These are phyloP conservation scores for Pachycephala philippinensis DNA, from an alignment of 2,113 vertebrate genomes.

Conservation along the genomic window DNA sequence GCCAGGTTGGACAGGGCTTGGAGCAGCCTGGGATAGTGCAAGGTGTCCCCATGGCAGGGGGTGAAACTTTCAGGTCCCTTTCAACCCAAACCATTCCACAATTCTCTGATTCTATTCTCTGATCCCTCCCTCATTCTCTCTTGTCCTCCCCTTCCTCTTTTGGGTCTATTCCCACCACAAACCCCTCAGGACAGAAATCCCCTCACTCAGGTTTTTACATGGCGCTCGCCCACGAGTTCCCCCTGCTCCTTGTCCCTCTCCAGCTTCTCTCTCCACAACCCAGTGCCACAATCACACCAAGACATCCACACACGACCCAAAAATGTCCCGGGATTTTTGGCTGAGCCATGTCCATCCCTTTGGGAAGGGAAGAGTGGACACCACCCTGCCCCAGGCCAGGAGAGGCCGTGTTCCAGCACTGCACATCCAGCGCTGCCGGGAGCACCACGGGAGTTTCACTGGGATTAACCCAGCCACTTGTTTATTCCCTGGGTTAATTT, in stretches of 20 bases:
- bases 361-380: not conserved
- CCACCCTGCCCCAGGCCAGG: no score
- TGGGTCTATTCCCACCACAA: not conserved
- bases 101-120: not conserved
- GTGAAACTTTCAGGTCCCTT: not conserved
- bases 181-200: not conserved
- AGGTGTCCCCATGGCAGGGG: not conserved
- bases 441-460: not conserved
- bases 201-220: not conserved
- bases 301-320: not conserved
- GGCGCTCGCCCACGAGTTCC: rapidly evolving
- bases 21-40: rapidly evolving
- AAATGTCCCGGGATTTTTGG: not conserved
- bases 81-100: not conserved
- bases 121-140: not conserved
- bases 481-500: conserved; percentile 58
- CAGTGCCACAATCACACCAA: rapidly evolving
- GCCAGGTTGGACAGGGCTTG: rapidly evolving
- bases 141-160: not conserved
- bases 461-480: conserved; percentile 48
- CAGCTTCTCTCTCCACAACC: not conserved
- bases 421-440: not conserved
- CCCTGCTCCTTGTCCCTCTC: not conserved
- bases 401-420: not conserved
- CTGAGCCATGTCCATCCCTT: rapidly evolving